These are phyloP conservation scores for Sitophilus oryzae DNA, from an alignment of 1,140 invertebrate species.

Conservation along the genomic window DNA sequence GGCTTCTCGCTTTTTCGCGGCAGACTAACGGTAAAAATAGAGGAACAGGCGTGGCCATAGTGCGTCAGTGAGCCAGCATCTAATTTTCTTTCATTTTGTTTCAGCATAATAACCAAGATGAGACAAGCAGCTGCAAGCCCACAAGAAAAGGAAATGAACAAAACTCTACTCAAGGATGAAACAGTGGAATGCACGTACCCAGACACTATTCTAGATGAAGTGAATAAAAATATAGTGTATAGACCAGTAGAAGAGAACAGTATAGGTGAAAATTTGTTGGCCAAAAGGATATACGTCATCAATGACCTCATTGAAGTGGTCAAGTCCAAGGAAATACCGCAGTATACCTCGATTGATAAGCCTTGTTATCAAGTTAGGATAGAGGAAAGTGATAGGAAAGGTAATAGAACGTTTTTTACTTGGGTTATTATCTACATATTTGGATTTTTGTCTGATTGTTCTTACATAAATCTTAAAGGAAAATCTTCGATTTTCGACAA, in stretches of 20 bases:
- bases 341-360: constrained; percentile 58
- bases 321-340: constrained; percentile 51
- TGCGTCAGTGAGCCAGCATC: background rate
- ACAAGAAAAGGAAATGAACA: constrained; percentile 33
- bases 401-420: constrained; percentile 12
- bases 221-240: constrained; percentile 36
- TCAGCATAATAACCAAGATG: constrained; percentile 28
- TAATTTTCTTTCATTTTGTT: constrained; percentile 6
- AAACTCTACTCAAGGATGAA: constrained; percentile 30
- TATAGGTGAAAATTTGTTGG: constrained; percentile 51
- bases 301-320: constrained; percentile 71
- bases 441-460: too few relatives aligned
- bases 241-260: constrained; percentile 36
- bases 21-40: too few relatives aligned
- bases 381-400: constrained; percentile 48
- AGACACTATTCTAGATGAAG: constrained; percentile 32
- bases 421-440: too few relatives aligned
- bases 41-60: too few relatives aligned
- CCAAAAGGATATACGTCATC: constrained; percentile 60
- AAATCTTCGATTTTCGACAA: too few relatives aligned
- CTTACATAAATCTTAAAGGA: too few relatives aligned
- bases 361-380: constrained; percentile 59
- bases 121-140: constrained; percentile 17
- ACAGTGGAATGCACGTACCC: constrained; percentile 34
- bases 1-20: too few relatives aligned